phyloP scores from a whole-genome alignment of 2,797 vertebrate species.

The Rhincodon typus region DNA sequence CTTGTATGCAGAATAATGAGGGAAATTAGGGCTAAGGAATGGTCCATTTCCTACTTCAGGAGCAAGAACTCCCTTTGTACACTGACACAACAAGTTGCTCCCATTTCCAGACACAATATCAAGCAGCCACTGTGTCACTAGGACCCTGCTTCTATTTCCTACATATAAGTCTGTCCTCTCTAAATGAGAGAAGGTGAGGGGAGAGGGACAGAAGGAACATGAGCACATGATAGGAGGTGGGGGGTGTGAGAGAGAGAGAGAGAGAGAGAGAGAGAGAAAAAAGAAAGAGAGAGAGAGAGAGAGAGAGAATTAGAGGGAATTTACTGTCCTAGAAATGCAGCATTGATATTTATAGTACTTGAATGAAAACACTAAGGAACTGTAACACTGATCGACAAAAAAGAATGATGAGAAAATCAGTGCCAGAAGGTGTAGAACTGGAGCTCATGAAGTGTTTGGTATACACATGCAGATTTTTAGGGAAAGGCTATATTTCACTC shows the following conservation, averaged over 20 bases:
- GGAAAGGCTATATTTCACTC: background rate
- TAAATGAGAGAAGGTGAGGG: background rate
- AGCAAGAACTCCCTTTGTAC: background rate
- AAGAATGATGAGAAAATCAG: background rate
- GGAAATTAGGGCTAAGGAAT: background rate
- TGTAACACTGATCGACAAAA: background rate
- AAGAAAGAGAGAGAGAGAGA: background rate
- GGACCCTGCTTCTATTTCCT: background rate
- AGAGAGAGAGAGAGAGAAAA: background rate
- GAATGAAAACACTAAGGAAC: background rate
- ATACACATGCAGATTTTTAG: background rate
- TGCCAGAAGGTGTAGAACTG: background rate
- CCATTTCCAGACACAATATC: background rate
- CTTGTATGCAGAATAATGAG: background rate
- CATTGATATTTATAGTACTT: background rate
- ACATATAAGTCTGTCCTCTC: background rate
- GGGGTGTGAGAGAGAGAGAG: fast-evolving
- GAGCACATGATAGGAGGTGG: too few relatives aligned
- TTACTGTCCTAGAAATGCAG: background rate
- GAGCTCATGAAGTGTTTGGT: background rate
- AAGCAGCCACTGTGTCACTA: background rate
- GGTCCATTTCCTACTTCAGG: background rate
- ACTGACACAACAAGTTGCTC: background rate
- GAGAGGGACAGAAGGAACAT: background rate
- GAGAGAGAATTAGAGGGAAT: background rate